A percentile compares a stretch with the other conserved stretches of the same genome.
Conservation (phyloP, 2,113 vertebrate genomes). For the Chionomys nivalis region DNA sequence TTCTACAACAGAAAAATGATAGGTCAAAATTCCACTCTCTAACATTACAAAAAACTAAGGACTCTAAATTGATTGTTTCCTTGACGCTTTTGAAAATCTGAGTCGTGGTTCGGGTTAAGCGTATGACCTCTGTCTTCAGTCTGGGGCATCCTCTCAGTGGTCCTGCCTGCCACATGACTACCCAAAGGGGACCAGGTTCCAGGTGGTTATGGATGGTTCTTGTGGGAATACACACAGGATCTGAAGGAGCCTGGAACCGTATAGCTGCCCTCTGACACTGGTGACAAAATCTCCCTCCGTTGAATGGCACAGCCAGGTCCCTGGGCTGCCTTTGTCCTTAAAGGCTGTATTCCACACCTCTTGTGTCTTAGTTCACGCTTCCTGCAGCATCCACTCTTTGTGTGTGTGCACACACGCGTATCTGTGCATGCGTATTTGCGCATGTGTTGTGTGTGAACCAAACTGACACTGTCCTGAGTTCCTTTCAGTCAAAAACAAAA, state of each 20-base stretch:
- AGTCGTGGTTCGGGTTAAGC: not conserved
- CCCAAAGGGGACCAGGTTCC: not conserved
- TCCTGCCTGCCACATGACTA: not conserved
- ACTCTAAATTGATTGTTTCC: slow-evolving; percentile 43
- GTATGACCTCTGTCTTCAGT: not conserved
- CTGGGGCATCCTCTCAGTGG: not conserved
- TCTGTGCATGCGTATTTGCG: fast-evolving
- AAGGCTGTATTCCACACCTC: not conserved
- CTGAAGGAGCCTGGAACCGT: not conserved
- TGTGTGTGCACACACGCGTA: no score
- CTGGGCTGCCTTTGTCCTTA: slow-evolving; percentile 43
- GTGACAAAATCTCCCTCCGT: slow-evolving; percentile 17
- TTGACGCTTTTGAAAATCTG: slow-evolving; percentile 8
- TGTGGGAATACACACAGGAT: not conserved
- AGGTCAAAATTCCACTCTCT: slow-evolving; percentile 6
- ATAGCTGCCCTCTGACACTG: slow-evolving; percentile 30
- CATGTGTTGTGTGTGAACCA: not conserved
- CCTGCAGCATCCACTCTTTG: not conserved
- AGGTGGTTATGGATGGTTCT: not conserved
- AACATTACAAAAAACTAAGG: not conserved
- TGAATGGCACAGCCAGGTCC: slow-evolving; percentile 57
- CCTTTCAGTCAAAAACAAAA: slow-evolving; percentile 33
- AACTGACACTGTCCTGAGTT: slow-evolving; percentile 2
- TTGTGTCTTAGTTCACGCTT: not conserved
- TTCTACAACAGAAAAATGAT: slow-evolving; percentile 1